Evolutionary conservation across 2,113 vertebrate species (phyloP).

Genomic region (Zootoca vivipara): DNA sequence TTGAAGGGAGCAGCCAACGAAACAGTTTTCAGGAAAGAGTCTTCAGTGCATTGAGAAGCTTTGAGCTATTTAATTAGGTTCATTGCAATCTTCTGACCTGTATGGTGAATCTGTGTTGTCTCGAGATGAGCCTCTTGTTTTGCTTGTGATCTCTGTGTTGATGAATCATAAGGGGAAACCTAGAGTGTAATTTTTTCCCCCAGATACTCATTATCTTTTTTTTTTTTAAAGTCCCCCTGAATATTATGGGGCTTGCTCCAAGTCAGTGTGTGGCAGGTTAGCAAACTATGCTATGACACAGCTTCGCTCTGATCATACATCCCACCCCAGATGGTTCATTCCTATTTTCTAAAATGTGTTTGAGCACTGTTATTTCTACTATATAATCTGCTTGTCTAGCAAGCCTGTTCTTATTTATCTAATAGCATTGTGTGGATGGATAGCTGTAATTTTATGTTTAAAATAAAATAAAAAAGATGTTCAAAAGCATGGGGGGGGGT

Average conservation of each 20-base stretch:
- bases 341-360: background rate
- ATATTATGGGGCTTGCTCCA: background rate
- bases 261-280: background rate
- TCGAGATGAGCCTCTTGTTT: background rate
- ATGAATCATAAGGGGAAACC: too few relatives aligned
- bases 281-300: background rate
- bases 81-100: constrained; percentile 1
- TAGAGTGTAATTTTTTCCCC: background rate
- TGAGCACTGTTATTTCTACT: background rate
- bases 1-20: background rate
- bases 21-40: constrained; percentile 31
- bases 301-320: background rate
- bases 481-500: background rate
- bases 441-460: background rate
- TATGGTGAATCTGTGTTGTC: background rate
- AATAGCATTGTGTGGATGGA: background rate
- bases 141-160: background rate
- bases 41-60: constrained; percentile 26
- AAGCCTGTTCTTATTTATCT: background rate
- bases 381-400: background rate
- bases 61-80: constrained; percentile 23
- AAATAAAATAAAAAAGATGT: background rate
- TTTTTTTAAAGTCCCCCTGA: background rate
- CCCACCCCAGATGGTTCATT: background rate
- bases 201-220: background rate